phyloP scores from a whole-genome alignment of 2,113 vertebrate species.

The Tamias sibiricus region DNA sequence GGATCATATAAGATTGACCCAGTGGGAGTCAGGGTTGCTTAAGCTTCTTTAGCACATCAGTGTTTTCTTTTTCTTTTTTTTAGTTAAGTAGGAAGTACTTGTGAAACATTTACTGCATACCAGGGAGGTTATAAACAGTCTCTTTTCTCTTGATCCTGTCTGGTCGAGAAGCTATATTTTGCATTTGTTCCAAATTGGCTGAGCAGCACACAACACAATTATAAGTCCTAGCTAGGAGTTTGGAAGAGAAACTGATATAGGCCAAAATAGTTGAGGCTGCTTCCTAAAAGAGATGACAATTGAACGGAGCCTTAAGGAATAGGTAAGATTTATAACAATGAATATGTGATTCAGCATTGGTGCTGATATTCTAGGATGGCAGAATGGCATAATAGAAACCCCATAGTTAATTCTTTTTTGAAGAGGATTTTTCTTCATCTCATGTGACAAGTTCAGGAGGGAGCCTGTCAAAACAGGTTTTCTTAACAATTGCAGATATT shows the following conservation, averaged over 20 bases:
- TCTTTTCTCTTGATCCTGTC: slow-evolving; percentile 35
- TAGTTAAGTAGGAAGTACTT: slow-evolving; percentile 32
- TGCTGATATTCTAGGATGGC: background rate
- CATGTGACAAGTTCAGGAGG: slow-evolving; percentile 36
- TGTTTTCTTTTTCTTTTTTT: background rate
- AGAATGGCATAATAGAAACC: slow-evolving; percentile 30
- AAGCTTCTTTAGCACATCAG: background rate
- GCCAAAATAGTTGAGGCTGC: background rate
- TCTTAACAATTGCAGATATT: background rate
- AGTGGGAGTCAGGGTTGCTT: background rate
- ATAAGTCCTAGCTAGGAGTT: background rate
- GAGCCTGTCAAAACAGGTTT: background rate
- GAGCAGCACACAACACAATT: background rate
- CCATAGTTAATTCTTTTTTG: slow-evolving; percentile 44
- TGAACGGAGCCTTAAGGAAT: background rate
- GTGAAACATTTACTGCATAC: background rate
- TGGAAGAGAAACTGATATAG: slow-evolving; percentile 10
- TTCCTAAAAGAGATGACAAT: slow-evolving; percentile 38
- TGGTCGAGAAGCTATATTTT: slow-evolving; percentile 41
- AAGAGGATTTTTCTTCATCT: slow-evolving; percentile 49
- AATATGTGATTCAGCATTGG: slow-evolving; percentile 21
- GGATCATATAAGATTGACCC: background rate
- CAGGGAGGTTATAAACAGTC: background rate
- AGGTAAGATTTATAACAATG: slow-evolving; percentile 23
- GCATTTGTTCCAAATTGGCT: background rate